A percentile compares a stretch with the other conserved stretches of the same genome.
phyloP scores from a whole-genome alignment of 2,888 invertebrate genomes.

The Phyto melanocephala region DNA sequence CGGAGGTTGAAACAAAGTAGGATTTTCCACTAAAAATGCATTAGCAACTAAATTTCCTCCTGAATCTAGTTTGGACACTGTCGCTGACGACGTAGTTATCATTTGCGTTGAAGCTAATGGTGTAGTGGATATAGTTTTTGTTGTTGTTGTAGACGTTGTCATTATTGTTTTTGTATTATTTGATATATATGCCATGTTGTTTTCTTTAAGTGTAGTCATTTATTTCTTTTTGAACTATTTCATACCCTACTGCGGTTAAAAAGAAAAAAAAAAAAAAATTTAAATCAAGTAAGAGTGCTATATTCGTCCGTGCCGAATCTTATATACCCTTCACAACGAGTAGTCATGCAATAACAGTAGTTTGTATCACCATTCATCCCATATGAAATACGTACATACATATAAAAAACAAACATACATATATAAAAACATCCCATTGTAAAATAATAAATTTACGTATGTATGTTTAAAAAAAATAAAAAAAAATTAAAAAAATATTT shows the following conservation, averaged over 20 bases:
- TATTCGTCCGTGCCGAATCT: too few species aligned
- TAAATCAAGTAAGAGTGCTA: neutral
- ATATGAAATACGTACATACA: too few species aligned
- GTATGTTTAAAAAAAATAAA: too few species aligned
- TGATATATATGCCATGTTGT: conserved; percentile 39
- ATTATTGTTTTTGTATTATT: conserved; percentile 42
- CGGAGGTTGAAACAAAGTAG: conserved; percentile 21
- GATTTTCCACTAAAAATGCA: conserved; percentile 55
- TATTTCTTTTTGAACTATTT: neutral
- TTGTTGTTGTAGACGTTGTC: neutral
- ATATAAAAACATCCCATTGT: too few species aligned
- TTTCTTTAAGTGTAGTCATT: neutral
- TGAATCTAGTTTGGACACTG: conserved; percentile 35
- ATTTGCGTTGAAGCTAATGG: neutral
- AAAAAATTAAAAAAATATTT: neutral
- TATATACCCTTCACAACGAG: too few species aligned
- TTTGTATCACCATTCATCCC: too few species aligned
- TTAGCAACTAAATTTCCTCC: conserved; percentile 41
- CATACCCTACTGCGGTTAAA: neutral
- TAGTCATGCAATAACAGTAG: too few species aligned
- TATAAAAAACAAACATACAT: too few species aligned
- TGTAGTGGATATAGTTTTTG: neutral
- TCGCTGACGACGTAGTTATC: conserved; percentile 7
- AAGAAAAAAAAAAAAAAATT: neutral
- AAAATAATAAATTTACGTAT: too few species aligned